Evolutionary conservation across 2,113 vertebrate genomes (phyloP).

Genomic region (Halichoerus grypus): DNA sequence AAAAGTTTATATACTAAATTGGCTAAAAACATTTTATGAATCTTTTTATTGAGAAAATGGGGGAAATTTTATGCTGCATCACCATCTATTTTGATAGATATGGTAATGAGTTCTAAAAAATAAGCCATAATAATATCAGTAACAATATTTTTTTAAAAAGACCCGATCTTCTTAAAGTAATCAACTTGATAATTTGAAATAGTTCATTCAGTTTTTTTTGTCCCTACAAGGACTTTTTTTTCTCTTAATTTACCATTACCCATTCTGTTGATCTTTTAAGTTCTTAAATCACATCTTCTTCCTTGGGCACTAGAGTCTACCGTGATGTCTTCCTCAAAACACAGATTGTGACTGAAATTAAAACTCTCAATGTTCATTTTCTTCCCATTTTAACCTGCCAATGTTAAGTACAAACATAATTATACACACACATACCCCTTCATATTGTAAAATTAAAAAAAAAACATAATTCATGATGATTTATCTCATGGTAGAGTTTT

Average conservation of each 20-base stretch:
- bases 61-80: background rate
- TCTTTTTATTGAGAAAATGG: background rate
- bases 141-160: background rate
- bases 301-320: background rate
- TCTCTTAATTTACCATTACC: background rate
- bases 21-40: background rate
- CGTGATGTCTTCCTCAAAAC: background rate
- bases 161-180: background rate
- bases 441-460: background rate
- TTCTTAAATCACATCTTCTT: background rate
- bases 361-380: background rate
- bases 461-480: background rate
- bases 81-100: background rate
- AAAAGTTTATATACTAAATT: background rate
- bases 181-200: constrained; percentile 3
- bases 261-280: background rate
- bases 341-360: background rate
- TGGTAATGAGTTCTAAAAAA: background rate
- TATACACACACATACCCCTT: background rate
- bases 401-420: background rate
- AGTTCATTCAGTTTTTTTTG: background rate
- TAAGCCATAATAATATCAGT: background rate
- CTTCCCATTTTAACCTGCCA: background rate
- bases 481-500: background rate
- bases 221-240: background rate